Conservation (phyloP, 2,888 invertebrate species). For the Odontomyia ornata region DNA sequence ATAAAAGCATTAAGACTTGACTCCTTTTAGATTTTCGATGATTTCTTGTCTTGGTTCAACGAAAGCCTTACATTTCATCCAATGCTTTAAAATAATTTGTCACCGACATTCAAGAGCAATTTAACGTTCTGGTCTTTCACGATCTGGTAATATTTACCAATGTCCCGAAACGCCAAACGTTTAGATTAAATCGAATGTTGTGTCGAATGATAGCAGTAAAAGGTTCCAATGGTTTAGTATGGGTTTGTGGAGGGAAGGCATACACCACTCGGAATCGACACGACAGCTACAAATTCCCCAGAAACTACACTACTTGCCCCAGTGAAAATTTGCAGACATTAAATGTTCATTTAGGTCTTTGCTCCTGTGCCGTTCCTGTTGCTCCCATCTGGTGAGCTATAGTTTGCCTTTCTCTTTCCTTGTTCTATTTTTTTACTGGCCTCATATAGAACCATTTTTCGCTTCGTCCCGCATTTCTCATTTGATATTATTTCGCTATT, state of each 20-base stretch:
- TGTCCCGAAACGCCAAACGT: not conserved
- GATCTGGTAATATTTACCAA: not conserved
- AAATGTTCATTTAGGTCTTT: slow-evolving; percentile 32
- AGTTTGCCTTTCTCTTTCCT: not conserved
- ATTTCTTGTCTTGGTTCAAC: not conserved
- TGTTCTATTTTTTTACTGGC: not conserved
- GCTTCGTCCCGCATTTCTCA: slow-evolving; percentile 4
- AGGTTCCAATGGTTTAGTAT: too few species aligned
- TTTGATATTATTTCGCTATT: slow-evolving; percentile 38
- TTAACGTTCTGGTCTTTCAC: not conserved
- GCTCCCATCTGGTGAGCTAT: too few species aligned
- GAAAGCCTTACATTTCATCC: too few species aligned
- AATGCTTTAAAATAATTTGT: slow-evolving; percentile 11
- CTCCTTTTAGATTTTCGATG: not conserved
- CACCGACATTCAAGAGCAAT: not conserved
- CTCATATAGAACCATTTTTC: slow-evolving; percentile 1
- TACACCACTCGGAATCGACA: not conserved
- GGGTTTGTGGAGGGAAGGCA: not conserved
- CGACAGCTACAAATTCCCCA: not conserved
- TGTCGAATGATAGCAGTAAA: too few species aligned
- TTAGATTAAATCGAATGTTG: slow-evolving; percentile 13
- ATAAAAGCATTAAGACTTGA: slow-evolving; percentile 27
- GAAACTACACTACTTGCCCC: slow-evolving; percentile 12
- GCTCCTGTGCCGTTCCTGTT: not conserved
- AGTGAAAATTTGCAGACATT: slow-evolving; percentile 32